Evolutionary conservation across 1,140 invertebrate species (phyloP), one percentile per base, ranked within the genome.

Genomic region (Phymorhynchus buccinoides): DNA sequence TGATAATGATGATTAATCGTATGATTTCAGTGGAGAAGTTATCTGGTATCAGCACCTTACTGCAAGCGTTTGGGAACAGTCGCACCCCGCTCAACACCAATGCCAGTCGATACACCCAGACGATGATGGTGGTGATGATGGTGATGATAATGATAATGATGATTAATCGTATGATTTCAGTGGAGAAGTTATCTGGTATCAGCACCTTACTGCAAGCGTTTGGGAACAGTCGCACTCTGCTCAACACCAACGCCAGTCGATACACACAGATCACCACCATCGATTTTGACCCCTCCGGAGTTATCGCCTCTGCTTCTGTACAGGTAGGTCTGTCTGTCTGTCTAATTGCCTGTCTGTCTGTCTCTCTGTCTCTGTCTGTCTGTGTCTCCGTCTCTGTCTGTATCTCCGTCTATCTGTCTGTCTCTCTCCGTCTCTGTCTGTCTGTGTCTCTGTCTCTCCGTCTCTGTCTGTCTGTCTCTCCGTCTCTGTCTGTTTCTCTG

Each of bases 221-320:
- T 94, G 97, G 97, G 73, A 98, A 97, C 91, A 96, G 96, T 91
- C 94, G 95, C 89, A 97, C 97, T 3, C 94, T 95, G 56, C 94
- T 97, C 90, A 97, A 98, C 90, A 95, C 95, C 9, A 97, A 98
- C 94, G 96, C 97, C 7, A 97, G 97, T 0, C 95, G 97, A 78
- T 98, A 97, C 91, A 96, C 97, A 3, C 96, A 97, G 89, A 94
- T 98, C 52, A 96, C 97, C 85, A 97, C 96, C 77, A 92, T 99
- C 73, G 97, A 98, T 91, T 98, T 98, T 91, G 98, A 99, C 93
- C 96, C 97, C 88, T 96, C 96, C 39, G 98, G 97, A 32, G 96
- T 96, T 89, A 96, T 98, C 81, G 96, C 96, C 6, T 97, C 97
- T 1, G 96, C 97, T 0, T 97, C 97, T 0, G 94, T 98, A 66